Conservation (phyloP, 2,888 invertebrate genomes). For the Drosophila cognata region DNA sequence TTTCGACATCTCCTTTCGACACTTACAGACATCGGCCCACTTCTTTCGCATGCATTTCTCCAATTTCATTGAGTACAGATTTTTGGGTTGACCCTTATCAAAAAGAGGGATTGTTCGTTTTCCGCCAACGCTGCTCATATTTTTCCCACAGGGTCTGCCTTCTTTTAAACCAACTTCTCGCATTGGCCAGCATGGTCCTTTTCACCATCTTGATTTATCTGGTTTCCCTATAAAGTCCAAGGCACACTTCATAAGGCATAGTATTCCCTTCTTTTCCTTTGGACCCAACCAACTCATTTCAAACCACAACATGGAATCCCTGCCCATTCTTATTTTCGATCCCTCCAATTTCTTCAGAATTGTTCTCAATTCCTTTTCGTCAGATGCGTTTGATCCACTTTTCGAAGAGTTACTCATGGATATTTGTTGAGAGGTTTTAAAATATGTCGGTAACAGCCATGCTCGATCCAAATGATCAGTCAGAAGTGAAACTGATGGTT, state of each 20-base stretch:
- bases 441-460: not conserved
- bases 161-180: not conserved
- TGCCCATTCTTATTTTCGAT: too few species aligned
- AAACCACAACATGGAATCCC: too few species aligned
- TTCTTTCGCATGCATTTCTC: slow-evolving; percentile 32
- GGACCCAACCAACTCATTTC: too few species aligned
- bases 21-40: slow-evolving; percentile 23
- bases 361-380: too few species aligned
- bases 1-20: slow-evolving; percentile 6
- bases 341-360: too few species aligned
- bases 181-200: too few species aligned
- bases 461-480: slow-evolving; percentile 5
- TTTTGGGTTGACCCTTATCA: not conserved
- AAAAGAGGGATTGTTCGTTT: not conserved
- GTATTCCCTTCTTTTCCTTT: too few species aligned
- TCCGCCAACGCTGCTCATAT: not conserved
- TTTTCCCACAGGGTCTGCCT: not conserved
- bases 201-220: too few species aligned
- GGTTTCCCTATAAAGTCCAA: too few species aligned
- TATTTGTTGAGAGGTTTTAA: not conserved
- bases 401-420: not conserved
- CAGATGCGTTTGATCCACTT: too few species aligned
- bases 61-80: slow-evolving; percentile 16
- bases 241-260: too few species aligned
- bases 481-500: not conserved